Evolutionary conservation across 2,888 invertebrate genomes (phyloP), one percentile per base, ranked within the genome.

Genomic region (Yponomeuta sedellus): DNA sequence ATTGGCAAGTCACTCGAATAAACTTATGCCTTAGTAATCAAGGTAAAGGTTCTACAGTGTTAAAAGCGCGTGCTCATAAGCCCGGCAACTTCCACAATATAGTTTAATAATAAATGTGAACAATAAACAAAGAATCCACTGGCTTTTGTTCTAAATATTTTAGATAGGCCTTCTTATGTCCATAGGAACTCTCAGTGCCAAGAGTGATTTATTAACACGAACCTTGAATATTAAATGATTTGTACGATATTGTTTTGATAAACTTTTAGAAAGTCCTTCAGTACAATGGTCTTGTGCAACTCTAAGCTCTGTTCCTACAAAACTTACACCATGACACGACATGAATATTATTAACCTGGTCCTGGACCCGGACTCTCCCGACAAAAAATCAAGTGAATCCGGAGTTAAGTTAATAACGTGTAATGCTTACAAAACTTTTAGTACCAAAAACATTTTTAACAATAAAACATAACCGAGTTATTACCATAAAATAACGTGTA

Each of bases 1-100:
- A 79, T 70, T 72, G 74, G 70, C 74, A 69, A 77, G 77, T 82
- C 82, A 82, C 76, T 74, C 72, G 72, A 70, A 70, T 75, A 75
- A 77, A 72, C 66, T 70, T 69, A 66, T 69, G 70, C 70, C 70
- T 72, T 71, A 65, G 67, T 72, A 71, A 72, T 68, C 69, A 71
- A 71, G n/a, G n/a, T n/a, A 71, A 72, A 69, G 40, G 44, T 63
- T 44, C 20, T 40, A 11, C n/a, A 12, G 1, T 5, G 62, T 10
- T 10, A n/a, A 25, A 34, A 59, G 25, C 19, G 40, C n/a, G n/a
- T 62, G n/a, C 28, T 34, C 39, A 8, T 61, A 34, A 59, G 19
- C 25, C 6, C n/a, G n/a, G n/a, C 11, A 34, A 8, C 16, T 62
- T 62, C 40, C 19, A 62, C 4, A 62, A 19, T n/a, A 61, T 28